Base-by-base conservation (phyloP, 1,140 invertebrate species). In the Octopus bimaculoides region DNA sequence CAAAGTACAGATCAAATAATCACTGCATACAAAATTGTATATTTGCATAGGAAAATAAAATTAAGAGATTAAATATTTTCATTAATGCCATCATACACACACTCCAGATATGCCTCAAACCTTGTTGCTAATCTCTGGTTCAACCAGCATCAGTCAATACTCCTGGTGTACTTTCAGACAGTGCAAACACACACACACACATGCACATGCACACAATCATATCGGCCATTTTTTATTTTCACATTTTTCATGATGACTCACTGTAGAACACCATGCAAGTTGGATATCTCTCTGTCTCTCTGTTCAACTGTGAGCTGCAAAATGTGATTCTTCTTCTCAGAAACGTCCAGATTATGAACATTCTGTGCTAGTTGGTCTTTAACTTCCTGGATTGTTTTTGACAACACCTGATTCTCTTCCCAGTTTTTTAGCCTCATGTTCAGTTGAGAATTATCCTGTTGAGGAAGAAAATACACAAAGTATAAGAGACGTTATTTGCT, bases 241-340 rank as follows among this genome's bases (percentile, higher is more conserved):
- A 41, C 26, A 41, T 41, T 41, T 41, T 41, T 2, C 26, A 41
- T 9, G 66, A 71, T 71, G 14, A 71, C 66, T 71, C 26, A 71
- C 66, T 10, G 66, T 71, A 71, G 26, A 71, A 71, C 26, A 5
- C 26, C 66, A 17, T 71, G 66, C 66, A 71, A n/a, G 5, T 20
- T 9, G 26, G 66, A 71, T 14, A 71, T 71, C 4, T 71, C 66
- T 20, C 17, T 71, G 14, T 71, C 66, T 71, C 66, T 71, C 26
- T 71, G 66, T 71, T 71, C 66, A 71, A 71, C 8, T 12, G 66
- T 71, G 14, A 71, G 17, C 26, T 71, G 66, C 14, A 71, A 71
- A 71, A 71, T 71, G 26, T 71, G 66, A 71, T 71, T 71, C 26
- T 71, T 71, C 26, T 71, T 71, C 66, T 71, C 66, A 0, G 66